Percentiles rank a stretch among this genome's conserved stretches.
phyloP scores from a whole-genome alignment of 2,113 vertebrate genomes.

The Ochotona princeps region DNA sequence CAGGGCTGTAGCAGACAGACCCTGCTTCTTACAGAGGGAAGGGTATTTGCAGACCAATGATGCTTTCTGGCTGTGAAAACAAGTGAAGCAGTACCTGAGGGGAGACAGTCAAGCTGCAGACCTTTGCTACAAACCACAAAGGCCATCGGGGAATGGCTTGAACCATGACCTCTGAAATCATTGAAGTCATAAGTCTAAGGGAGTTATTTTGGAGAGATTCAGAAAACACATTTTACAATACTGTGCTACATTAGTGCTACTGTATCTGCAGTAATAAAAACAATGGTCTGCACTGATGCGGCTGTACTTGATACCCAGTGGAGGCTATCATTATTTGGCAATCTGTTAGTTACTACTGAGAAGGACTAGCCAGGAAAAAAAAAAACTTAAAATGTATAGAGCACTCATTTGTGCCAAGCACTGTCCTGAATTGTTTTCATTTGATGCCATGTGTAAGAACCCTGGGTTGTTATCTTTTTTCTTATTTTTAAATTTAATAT shows the following conservation, averaged over 20 bases:
- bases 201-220: background rate
- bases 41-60: slow-evolving; percentile 40
- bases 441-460: background rate
- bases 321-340: background rate
- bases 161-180: slow-evolving; percentile 35
- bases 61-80: slow-evolving; percentile 51
- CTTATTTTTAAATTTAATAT: too few species aligned
- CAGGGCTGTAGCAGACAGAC: slow-evolving; percentile 16
- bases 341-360: background rate
- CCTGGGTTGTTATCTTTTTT: too few species aligned
- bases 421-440: background rate
- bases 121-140: slow-evolving; percentile 63
- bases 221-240: background rate
- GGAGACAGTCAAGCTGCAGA: background rate
- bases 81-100: slow-evolving; percentile 55
- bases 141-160: background rate
- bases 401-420: background rate
- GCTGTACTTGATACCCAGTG: background rate
- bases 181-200: background rate
- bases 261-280: background rate
- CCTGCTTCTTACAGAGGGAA: slow-evolving; percentile 19
- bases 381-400: background rate
- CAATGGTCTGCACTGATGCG: background rate
- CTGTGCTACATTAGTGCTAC: background rate
- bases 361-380: slow-evolving; percentile 1